Evolutionary conservation across 2,888 invertebrate genomes (phyloP), one percentile per base, ranked within the genome.

Genomic region (Salticus scenicus): DNA sequence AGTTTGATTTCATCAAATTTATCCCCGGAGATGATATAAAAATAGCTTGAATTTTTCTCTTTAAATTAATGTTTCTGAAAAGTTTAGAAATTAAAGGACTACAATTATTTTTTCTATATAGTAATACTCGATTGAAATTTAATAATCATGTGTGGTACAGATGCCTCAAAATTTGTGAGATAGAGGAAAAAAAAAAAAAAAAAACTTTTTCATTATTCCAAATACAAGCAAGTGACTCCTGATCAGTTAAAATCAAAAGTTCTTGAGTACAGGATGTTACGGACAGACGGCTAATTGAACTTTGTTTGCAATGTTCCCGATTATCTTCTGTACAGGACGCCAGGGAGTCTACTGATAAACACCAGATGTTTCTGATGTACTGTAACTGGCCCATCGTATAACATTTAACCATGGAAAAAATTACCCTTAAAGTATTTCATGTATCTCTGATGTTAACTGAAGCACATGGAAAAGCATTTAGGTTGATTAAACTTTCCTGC

Each of bases 361-460:
- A 57, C 57, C 57, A 57, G 57, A 57, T 57, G 57, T 57, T 57
- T 24, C 24, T 24, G 57, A 57, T 57, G 24, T 24, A 24, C 57
- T 24, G 24, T 57, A 57, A 24, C 57, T 17, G 42, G 17, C 10
- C 17, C 42, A 17, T 8, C 37, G 5, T 37, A 37, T 12, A 37
- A 5, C 37, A 37, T 12, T 37, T n/a, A 8, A 37, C 12, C 37
- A n/a, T n/a, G n/a, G n/a, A n/a, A n/a, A n/a, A n/a, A n/a, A 7
- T 14, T 17, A 47, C 42, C 42, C 10, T 17, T 47, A 14, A 47
- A 47, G 42, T 17, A 2, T 47, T 14, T 17, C 17, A 17, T 47
- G 42, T 10, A 47, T 47, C 42, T 14, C 42, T 47, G n/a, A 47
- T 2, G 42, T 47, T 47, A 47, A 47, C 17, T 47, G 10, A 47